phyloP scores from a whole-genome alignment of 2,797 vertebrate species.

The Odontamblyopus rebecca region DNA sequence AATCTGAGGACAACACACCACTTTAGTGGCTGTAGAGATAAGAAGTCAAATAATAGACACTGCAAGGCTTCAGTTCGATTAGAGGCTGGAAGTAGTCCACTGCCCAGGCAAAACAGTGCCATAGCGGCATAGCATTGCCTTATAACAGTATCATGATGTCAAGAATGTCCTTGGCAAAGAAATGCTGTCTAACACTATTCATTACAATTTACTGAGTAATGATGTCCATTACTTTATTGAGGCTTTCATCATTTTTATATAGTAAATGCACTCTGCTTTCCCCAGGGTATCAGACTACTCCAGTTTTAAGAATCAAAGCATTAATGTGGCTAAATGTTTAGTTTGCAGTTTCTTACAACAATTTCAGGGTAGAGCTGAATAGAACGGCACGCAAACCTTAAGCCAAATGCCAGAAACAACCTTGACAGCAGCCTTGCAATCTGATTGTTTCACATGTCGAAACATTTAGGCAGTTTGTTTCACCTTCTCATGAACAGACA shows the following conservation, averaged over 20 bases:
- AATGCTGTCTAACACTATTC: background rate
- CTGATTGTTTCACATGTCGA: conserved; percentile 97
- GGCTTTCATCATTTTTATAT: background rate
- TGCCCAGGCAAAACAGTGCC: conserved; percentile 24
- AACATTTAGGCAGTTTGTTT: conserved; percentile 99
- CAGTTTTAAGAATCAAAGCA: conserved; percentile 24
- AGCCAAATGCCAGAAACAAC: conserved; percentile 99
- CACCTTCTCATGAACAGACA: conserved; percentile 98
- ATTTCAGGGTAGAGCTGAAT: conserved; percentile 40
- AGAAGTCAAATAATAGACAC: conserved; percentile 19
- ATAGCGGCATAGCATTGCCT: background rate
- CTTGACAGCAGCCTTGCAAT: conserved; percentile 97
- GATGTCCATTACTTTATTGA: background rate
- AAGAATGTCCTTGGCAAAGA: background rate
- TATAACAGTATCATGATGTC: background rate
- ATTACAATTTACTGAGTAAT: background rate
- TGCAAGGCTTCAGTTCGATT: conserved; percentile 17
- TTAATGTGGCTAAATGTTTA: background rate
- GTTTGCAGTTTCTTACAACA: conserved; percentile 1
- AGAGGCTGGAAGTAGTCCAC: conserved; percentile 24
- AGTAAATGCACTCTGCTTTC: background rate
- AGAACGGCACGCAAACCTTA: conserved; percentile 87
- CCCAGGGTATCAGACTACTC: conserved; percentile 35
- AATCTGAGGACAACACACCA: conserved; percentile 36
- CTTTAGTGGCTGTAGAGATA: conserved; percentile 20